Evolutionary conservation across 1,140 invertebrate species (phyloP), one percentile per base, ranked within the genome.

Genomic region (Drosophila bipectinata): DNA sequence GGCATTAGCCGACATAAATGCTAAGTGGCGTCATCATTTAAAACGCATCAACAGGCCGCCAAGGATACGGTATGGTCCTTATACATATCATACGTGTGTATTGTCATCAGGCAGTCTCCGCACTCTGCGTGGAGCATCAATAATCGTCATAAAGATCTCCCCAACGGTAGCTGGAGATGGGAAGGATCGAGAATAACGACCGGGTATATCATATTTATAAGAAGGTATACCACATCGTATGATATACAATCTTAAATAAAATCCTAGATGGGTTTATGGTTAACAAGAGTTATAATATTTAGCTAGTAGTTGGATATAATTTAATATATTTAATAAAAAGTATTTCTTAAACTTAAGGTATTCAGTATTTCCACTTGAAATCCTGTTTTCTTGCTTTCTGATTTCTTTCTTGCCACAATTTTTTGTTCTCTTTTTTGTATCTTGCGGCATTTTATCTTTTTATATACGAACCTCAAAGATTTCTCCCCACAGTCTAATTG

Each of bases 11-110:
- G 83, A 89, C 83, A 88, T 87, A 90, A 90, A 90, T 77, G 79
- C 81, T 90, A 90, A 90, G 87, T 90, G 87, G 87, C 87, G 87
- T 90, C 87, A 90, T 90, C 79, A 90, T 90, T 90, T 90, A 90
- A 90, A 90, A 90, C 79, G 87, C 87, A 90, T 90, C 87, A 90
- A 81, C 83, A 88, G 72, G 66, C 79, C 68, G 72, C 78, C 78
- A 85, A 82, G 82, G 74, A 87, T 78, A 55, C 72, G 82, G 21
- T 59, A 55, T 75, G 82, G 32, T 62, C 64, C 66, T 63, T 28
- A 58, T 48, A 26, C 55, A 34, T 28, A 37, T 21, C 63, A n/a
- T 55, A 53, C 21, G 21, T 60, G 45, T 63, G 75, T 63, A 81
- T 79, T 90, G 81, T 85, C 85, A 85, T 87, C 76, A 82, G 66